phyloP scores from a whole-genome alignment of 1,140 invertebrate genomes.

The Branchinecta lynchi region DNA sequence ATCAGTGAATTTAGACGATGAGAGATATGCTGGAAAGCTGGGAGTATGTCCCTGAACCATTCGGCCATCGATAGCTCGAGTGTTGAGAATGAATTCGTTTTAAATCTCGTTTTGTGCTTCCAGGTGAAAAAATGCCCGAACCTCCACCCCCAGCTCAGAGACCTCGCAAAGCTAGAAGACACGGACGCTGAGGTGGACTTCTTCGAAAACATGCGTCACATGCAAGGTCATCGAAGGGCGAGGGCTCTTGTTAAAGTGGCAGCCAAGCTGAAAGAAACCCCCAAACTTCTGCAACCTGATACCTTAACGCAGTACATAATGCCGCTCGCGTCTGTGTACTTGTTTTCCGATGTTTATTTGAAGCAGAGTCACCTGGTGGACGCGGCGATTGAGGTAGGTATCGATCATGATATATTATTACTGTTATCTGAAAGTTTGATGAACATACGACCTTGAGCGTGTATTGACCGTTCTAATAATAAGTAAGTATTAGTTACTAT shows the following conservation, averaged over 20 bases:
- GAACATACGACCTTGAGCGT: too few relatives aligned
- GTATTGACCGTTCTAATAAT: too few relatives aligned
- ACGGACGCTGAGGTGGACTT: conserved; percentile 75
- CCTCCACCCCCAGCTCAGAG: conserved; percentile 49
- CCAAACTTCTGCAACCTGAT: conserved; percentile 42
- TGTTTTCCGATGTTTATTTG: conserved; percentile 56
- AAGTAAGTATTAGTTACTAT: too few relatives aligned
- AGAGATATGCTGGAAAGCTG: too few relatives aligned
- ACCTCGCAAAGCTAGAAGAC: conserved; percentile 53
- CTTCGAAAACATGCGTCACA: conserved; percentile 80
- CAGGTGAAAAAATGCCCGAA: conserved; percentile 22
- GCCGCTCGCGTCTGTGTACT: conserved; percentile 60
- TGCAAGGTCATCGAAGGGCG: conserved; percentile 63
- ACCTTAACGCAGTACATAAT: conserved; percentile 67
- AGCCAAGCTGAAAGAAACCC: conserved; percentile 34
- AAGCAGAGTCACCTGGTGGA: conserved; percentile 67
- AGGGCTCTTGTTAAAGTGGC: conserved; percentile 48
- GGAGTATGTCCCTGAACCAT: too few relatives aligned
- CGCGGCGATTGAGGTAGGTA: conserved; percentile 41
- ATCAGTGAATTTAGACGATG: too few relatives aligned
- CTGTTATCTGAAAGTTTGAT: too few relatives aligned
- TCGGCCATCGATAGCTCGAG: not conserved
- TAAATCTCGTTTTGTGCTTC: not conserved
- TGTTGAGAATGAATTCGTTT: not conserved
- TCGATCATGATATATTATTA: too few relatives aligned